Evolutionary conservation across 1,140 invertebrate species (phyloP).

Genomic region (Camponotus pennsylvanicus): DNA sequence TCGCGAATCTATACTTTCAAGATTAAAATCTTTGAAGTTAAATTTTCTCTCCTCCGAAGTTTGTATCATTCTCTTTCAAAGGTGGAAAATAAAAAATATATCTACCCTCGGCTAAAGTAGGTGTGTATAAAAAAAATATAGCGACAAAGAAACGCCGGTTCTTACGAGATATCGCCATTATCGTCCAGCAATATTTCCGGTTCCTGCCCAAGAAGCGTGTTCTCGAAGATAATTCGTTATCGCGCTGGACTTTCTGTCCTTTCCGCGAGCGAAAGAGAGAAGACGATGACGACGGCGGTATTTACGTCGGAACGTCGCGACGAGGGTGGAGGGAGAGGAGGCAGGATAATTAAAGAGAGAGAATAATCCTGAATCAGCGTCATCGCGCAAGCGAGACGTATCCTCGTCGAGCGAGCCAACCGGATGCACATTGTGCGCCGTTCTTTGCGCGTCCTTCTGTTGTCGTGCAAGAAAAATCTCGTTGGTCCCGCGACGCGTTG

Average conservation of each 20-base stretch:
- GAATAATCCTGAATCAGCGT: conserved; percentile 74
- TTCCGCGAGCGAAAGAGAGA: conserved; percentile 67
- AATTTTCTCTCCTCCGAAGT: background rate
- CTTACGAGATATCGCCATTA: conserved; percentile 80
- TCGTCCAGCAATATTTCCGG: conserved; percentile 81
- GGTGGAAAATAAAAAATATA: background rate
- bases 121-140: conserved; percentile 40
- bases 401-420: conserved; percentile 63
- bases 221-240: conserved; percentile 81
- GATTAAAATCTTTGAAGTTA: background rate
- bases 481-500: conserved; percentile 8
- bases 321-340: conserved; percentile 61
- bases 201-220: conserved; percentile 83
- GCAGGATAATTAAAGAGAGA: conserved; percentile 73
- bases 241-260: conserved; percentile 67
- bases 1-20: background rate
- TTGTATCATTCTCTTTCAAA: background rate
- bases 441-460: conserved; percentile 61
- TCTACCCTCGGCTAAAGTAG: conserved; percentile 15
- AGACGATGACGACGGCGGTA: conserved; percentile 68
- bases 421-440: conserved; percentile 72
- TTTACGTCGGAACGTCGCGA: conserved; percentile 13
- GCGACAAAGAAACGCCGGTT: conserved; percentile 62
- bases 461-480: conserved; percentile 62
- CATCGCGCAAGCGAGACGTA: conserved; percentile 69